These are phyloP conservation scores for Abramis brama DNA, from an alignment of 2,113 vertebrate species.

Conservation along the genomic window DNA sequence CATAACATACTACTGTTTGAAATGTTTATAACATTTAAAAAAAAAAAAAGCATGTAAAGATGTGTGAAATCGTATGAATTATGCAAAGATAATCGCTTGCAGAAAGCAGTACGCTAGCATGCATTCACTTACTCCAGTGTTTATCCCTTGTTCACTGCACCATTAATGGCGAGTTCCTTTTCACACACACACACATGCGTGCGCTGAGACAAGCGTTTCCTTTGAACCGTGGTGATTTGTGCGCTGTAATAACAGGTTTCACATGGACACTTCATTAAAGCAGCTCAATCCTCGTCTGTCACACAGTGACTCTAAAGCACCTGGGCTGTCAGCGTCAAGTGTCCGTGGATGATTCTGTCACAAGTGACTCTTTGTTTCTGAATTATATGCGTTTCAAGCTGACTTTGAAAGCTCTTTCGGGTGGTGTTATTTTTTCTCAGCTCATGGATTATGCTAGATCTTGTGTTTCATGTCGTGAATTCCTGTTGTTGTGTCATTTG, in stretches of 20 bases:
- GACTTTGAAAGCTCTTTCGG: neutral
- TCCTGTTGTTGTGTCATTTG: conserved; percentile 43
- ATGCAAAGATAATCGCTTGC: neutral
- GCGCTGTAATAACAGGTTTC: conserved; percentile 51
- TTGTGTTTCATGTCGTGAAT: conserved; percentile 42
- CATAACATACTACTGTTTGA: neutral
- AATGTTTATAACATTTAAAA: neutral
- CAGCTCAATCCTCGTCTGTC: neutral
- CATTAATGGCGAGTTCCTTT: neutral
- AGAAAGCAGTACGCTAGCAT: neutral
- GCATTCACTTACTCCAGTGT: neutral
- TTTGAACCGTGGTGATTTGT: conserved; percentile 48
- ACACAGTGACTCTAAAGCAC: conserved; percentile 29
- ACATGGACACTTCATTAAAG: conserved; percentile 33
- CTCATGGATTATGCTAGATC: conserved; percentile 2
- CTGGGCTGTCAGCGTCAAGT: neutral
- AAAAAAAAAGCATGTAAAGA: neutral
- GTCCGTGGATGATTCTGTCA: conserved; percentile 34
- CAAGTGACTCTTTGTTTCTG: conserved; percentile 47
- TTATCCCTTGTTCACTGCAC: neutral
- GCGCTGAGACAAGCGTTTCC: conserved; percentile 28
- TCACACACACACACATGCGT: neutral
- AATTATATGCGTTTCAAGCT: conserved; percentile 17
- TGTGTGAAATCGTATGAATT: neutral
- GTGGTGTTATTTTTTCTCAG: conserved; percentile 27